Conservation (phyloP, 1,140 invertebrate species). For the Heliconius nattereri region DNA sequence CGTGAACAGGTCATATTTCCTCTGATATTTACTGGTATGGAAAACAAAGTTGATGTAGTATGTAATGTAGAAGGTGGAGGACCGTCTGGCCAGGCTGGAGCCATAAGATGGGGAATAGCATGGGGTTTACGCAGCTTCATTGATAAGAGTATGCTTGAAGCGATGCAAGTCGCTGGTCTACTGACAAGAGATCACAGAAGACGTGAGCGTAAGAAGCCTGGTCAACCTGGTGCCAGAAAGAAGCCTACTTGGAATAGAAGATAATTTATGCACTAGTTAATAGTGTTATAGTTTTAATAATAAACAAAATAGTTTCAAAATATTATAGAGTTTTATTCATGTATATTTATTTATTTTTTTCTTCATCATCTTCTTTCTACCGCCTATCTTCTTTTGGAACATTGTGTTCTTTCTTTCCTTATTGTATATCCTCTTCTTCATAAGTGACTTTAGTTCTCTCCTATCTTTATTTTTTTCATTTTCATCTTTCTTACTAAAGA, state of each 20-base stretch:
- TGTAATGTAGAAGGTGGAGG: conserved; percentile 87
- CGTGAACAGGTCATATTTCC: conserved; percentile 94
- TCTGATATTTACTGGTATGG: conserved; percentile 88
- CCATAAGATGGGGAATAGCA: conserved; percentile 92
- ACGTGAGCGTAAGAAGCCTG: conserved; percentile 96
- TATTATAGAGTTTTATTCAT: background rate
- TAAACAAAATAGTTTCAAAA: background rate
- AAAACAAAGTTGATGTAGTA: conserved; percentile 92
- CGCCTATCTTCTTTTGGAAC: conserved; percentile 79
- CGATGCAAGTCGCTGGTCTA: conserved; percentile 96
- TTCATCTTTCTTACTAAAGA: conserved; percentile 76
- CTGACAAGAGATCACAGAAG: conserved; percentile 90
- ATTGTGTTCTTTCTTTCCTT: conserved; percentile 81
- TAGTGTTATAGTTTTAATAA: background rate
- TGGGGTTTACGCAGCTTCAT: conserved; percentile 91
- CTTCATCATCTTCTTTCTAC: conserved; percentile 67
- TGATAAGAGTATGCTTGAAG: conserved; percentile 87
- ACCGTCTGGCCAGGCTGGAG: conserved; percentile 89
- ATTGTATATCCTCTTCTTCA: conserved; percentile 83
- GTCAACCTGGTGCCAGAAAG: conserved; percentile 93
- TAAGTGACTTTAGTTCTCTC: conserved; percentile 82
- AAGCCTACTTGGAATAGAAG: conserved; percentile 97
- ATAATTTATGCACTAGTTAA: conserved; percentile 75
- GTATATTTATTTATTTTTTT: conserved; percentile 41
- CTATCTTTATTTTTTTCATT: conserved; percentile 76